Percentiles rank a stretch among this genome's conserved stretches.
Evolutionary conservation across 1,140 invertebrate genomes (phyloP).

Genomic region (Pantala flavescens): DNA sequence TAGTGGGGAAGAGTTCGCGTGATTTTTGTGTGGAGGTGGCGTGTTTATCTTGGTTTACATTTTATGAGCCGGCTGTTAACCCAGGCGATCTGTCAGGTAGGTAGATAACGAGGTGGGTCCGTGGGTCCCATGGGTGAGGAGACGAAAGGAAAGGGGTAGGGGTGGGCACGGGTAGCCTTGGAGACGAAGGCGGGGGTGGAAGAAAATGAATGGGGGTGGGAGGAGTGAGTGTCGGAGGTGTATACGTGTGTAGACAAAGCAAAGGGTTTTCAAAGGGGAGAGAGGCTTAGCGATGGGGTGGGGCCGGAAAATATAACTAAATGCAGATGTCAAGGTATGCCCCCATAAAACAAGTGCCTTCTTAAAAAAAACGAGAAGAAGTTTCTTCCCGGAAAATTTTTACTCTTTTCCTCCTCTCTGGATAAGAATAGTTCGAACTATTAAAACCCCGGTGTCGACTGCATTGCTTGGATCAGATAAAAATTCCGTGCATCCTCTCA

Average conservation of each 20-base stretch:
- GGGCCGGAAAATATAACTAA: background rate
- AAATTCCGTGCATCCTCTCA: too few species aligned
- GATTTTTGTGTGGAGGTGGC: constrained; percentile 4
- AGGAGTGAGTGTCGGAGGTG: background rate
- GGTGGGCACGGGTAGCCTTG: background rate
- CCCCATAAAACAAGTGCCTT: constrained; percentile 4
- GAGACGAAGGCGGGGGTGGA: background rate
- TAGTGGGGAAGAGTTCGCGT: background rate
- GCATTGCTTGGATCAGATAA: too few species aligned
- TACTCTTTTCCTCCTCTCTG: background rate
- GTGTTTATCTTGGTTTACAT: constrained; percentile 10
- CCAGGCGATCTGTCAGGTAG: constrained; percentile 2
- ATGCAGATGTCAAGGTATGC: background rate
- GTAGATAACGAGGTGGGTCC: background rate
- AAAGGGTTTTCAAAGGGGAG: background rate
- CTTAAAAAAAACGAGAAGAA: background rate
- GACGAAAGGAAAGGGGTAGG: background rate
- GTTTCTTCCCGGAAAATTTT: background rate
- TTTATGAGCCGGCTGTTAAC: constrained; percentile 8
- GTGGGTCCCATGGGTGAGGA: background rate
- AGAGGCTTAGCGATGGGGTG: background rate
- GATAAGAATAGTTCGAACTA: background rate
- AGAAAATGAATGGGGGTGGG: background rate
- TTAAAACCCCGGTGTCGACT: too few species aligned
- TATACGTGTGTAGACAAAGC: constrained; percentile 9